Evolutionary conservation across 2,113 vertebrate genomes (phyloP).

Genomic region (Suricata suricatta): DNA sequence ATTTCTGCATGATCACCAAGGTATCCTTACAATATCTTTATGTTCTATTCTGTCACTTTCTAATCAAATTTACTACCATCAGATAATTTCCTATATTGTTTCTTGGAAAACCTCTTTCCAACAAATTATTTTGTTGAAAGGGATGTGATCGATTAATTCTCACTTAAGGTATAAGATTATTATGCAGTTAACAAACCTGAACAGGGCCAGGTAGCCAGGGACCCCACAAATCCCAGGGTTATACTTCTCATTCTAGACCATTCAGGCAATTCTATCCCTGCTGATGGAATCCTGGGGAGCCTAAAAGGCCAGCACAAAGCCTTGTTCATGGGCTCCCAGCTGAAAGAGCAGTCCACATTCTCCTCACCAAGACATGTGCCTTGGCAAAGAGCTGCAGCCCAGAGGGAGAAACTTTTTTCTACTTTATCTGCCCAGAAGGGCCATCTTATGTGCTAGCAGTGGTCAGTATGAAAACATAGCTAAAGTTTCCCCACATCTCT

Average conservation of each 20-base stretch:
- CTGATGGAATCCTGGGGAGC: neutral
- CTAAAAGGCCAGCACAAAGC: constrained; percentile 1
- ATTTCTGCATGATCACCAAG: neutral
- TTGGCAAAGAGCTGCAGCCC: neutral
- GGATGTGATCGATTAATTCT: constrained; percentile 34
- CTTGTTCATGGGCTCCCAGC: neutral
- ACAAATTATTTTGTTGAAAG: neutral
- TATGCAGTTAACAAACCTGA: neutral
- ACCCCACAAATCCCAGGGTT: neutral
- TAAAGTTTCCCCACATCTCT: neutral
- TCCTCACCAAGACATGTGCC: neutral
- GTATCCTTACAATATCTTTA: neutral
- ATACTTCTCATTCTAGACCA: neutral
- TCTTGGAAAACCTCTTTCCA: neutral
- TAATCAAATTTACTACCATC: neutral
- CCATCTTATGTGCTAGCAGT: neutral
- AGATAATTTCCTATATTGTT: neutral
- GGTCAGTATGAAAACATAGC: neutral
- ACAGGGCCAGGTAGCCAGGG: neutral
- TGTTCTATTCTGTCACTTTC: neutral
- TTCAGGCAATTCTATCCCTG: neutral
- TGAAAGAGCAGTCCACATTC: neutral
- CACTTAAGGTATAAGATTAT: constrained; percentile 30
- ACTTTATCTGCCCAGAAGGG: neutral
- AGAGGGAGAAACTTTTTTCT: neutral